Conservation (phyloP, 2,888 invertebrate genomes). For the Philaethria dido region DNA sequence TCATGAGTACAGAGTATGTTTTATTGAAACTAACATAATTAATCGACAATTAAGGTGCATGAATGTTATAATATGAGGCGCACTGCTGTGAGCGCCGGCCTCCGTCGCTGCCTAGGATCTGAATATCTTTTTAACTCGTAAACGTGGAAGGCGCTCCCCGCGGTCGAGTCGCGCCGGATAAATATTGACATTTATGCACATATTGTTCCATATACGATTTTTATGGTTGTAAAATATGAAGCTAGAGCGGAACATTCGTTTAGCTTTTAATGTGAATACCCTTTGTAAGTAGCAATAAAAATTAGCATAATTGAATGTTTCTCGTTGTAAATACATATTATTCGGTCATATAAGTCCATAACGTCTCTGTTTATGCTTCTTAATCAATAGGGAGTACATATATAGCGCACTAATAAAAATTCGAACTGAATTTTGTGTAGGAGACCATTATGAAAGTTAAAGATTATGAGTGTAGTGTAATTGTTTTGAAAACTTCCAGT, state of each 20-base stretch:
- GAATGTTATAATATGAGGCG: conserved; percentile 72
- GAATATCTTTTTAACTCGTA: conserved; percentile 69
- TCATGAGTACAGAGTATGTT: conserved; percentile 76
- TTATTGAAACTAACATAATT: conserved; percentile 81
- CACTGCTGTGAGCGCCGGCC: conserved; percentile 71
- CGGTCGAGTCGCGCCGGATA: conserved; percentile 52
- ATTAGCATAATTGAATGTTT: conserved; percentile 80
- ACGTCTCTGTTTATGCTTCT: conserved; percentile 65
- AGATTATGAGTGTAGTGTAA: conserved; percentile 42
- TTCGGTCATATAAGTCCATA: conserved; percentile 66
- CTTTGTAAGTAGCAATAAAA: conserved; percentile 73
- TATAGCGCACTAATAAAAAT: conserved; percentile 53
- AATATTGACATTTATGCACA: conserved; percentile 83
- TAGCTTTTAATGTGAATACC: conserved; percentile 66
- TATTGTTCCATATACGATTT: conserved; percentile 83
- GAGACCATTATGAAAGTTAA: conserved; percentile 47
- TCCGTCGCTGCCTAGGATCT: conserved; percentile 64
- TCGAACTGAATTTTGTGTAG: conserved; percentile 46
- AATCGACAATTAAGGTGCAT: conserved; percentile 82
- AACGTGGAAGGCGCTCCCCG: conserved; percentile 58
- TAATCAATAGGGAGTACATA: conserved; percentile 60
- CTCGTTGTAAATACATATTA: conserved; percentile 69
- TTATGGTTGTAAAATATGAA: conserved; percentile 82
- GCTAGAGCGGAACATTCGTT: conserved; percentile 68
- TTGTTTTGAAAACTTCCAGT: conserved; percentile 48